phyloP scores from a whole-genome alignment of 2,797 vertebrate species.

The Mycteria americana region DNA sequence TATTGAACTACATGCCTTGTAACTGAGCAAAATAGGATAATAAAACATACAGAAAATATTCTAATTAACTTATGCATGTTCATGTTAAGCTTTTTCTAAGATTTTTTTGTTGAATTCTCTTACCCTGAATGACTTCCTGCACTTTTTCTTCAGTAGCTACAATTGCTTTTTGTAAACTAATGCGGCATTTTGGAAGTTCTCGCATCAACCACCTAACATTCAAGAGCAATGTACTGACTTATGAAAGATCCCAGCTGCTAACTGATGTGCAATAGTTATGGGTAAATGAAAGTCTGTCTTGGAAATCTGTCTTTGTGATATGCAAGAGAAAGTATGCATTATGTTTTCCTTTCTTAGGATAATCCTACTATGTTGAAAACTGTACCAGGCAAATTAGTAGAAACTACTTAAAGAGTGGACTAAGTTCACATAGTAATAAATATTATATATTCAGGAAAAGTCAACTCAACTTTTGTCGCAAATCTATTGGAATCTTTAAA shows the following conservation, averaged over 20 bases:
- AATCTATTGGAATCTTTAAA: neutral
- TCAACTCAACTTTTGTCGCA: neutral
- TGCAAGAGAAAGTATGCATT: neutral
- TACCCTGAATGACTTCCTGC: neutral
- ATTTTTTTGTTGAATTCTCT: conserved; percentile 32
- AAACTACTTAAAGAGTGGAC: neutral
- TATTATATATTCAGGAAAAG: neutral
- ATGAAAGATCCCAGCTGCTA: neutral
- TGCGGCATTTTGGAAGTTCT: neutral
- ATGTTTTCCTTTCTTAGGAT: neutral
- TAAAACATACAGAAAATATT: neutral
- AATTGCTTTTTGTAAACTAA: neutral
- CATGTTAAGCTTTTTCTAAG: conserved; percentile 21
- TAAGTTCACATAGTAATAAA: neutral
- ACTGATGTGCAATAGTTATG: neutral
- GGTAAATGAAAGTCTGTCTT: neutral
- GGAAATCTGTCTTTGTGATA: neutral
- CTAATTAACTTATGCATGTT: neutral
- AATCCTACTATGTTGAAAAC: neutral
- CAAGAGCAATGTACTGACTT: neutral
- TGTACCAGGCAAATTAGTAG: neutral
- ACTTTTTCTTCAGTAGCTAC: neutral
- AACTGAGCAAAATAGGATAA: neutral
- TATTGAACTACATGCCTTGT: neutral
- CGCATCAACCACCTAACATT: neutral